Base-by-base conservation (phyloP, 2,113 vertebrate genomes). In the Neoarius graeffei region DNA sequence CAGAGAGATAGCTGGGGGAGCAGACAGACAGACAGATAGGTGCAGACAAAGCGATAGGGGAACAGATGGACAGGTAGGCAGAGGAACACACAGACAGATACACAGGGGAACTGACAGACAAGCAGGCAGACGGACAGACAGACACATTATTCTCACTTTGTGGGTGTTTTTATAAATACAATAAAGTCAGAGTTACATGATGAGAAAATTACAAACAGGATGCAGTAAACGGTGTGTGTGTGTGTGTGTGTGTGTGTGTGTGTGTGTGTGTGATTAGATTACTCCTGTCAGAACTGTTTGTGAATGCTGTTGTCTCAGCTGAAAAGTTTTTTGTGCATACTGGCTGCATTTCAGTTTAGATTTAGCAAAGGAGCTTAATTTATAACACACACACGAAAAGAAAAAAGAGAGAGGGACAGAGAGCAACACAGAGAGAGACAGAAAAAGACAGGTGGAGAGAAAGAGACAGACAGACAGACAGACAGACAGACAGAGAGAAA, bases 301-400 rank as follows among this genome's bases (percentile, higher is more conserved):
- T 11, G 9, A 54, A 66, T 56, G n/a, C 30, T 85, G 83, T 71
- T 30, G 23, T 85, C 62, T 81, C 48, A 81, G 60, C 85, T 81
- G 62, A 66, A 81, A 77, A 86, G 85, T 66, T 81, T 42, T 66
- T 50, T 57, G n/a, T 10, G 76, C 64, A 35, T 14, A 57, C 56
- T 81, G 76, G 52, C 62, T 42, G 15, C 48, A 52, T n/a, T 52
- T 86, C 42, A 62, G 62, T 67, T 81, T 57, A 30, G 42, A 67
- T 67, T 56, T 67, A 14, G 30, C 2, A 20, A 30, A 30, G 3
- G 60, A 66, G 80, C 64, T 71, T 57, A 48, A 86, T 81, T 86
- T 54, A 86, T 86, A 59, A 86, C 77, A 86, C 52, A 56, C 85
- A 67, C 64, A 86, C 19, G 27, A 69, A 6, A 71, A 30, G 23